Percentiles rank a stretch among this genome's conserved stretches.
phyloP scores from a whole-genome alignment of 2,888 invertebrate genomes.

The Drosophila subsilvestris region DNA sequence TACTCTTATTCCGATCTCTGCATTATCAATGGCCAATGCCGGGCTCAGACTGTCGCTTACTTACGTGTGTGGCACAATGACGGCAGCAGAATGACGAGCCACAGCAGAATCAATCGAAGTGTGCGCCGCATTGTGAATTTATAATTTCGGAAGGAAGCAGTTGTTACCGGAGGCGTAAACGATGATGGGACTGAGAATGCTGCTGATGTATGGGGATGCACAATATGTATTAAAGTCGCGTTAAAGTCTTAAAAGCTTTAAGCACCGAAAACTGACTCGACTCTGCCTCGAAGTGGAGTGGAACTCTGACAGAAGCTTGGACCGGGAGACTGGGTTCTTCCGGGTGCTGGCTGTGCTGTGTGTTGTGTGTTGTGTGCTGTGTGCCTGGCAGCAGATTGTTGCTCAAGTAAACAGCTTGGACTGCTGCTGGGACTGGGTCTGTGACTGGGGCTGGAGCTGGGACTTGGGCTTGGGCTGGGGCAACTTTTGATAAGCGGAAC shows the following conservation, averaged over 20 bases:
- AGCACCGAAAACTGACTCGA: slow-evolving; percentile 31
- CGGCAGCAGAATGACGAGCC: slow-evolving; percentile 62
- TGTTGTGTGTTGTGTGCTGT: slow-evolving; percentile 32
- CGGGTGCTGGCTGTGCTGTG: background rate
- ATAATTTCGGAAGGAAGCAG: slow-evolving; percentile 50
- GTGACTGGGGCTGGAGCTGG: background rate
- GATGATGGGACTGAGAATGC: slow-evolving; percentile 7
- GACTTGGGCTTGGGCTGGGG: slow-evolving; percentile 35
- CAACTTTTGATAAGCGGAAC: slow-evolving; percentile 71
- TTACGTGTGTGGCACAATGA: slow-evolving; percentile 71
- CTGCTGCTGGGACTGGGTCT: slow-evolving; percentile 41
- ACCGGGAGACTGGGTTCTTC: slow-evolving; percentile 2
- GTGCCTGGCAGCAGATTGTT: slow-evolving; percentile 69
- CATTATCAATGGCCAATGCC: slow-evolving; percentile 48
- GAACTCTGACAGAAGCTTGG: slow-evolving; percentile 31
- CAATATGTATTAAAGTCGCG: slow-evolving; percentile 71
- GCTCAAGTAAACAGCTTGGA: slow-evolving; percentile 74
- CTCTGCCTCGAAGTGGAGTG: slow-evolving; percentile 14
- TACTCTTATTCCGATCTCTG: slow-evolving; percentile 15
- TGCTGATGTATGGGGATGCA: slow-evolving; percentile 12
- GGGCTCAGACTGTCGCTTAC: slow-evolving; percentile 51
- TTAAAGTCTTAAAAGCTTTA: slow-evolving; percentile 68
- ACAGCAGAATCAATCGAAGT: slow-evolving; percentile 70
- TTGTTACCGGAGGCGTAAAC: slow-evolving; percentile 13
- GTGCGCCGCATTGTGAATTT: slow-evolving; percentile 69